Percentiles rank a stretch among this genome's conserved stretches.
phyloP scores from a whole-genome alignment of 1,140 invertebrate genomes.

The Macrotrachela quadricornifera region DNA sequence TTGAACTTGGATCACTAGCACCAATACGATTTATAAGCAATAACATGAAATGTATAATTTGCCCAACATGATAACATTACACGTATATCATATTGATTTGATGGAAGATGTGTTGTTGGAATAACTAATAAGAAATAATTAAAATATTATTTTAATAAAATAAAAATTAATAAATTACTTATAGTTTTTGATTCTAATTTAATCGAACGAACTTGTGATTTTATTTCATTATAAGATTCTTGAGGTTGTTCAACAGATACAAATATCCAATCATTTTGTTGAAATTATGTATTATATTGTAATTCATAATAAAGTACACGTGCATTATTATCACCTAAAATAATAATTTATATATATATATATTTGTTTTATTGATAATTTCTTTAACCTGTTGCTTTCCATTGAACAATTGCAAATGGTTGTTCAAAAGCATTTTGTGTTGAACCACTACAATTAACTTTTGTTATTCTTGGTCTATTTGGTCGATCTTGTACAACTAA shows the following conservation, averaged over 20 bases:
- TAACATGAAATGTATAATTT: conserved; percentile 9
- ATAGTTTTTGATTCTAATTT: too few relatives aligned
- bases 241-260: neutral
- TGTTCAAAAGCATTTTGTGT: too few relatives aligned
- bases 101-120: neutral
- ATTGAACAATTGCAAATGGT: too few relatives aligned
- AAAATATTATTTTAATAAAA: too few relatives aligned
- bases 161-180: too few relatives aligned
- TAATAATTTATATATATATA: too few relatives aligned
- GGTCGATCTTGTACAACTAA: conserved; percentile 8
- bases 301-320: conserved; percentile 4
- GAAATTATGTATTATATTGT: conserved; percentile 7
- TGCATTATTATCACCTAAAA: conserved; percentile 7
- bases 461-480: neutral
- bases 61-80: conserved; percentile 7
- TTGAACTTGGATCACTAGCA: conserved; percentile 6
- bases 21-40: conserved; percentile 3
- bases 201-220: too few relatives aligned
- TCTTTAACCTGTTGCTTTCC: too few relatives aligned
- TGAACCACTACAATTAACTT: neutral
- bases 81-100: conserved; percentile 2
- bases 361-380: too few relatives aligned
- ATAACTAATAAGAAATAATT: too few relatives aligned
- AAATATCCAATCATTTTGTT: conserved; percentile 4
- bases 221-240: neutral